Evolutionary conservation across 1,140 invertebrate species (phyloP), one percentile per base, ranked within the genome.

Genomic region (Drosophila tristis): DNA sequence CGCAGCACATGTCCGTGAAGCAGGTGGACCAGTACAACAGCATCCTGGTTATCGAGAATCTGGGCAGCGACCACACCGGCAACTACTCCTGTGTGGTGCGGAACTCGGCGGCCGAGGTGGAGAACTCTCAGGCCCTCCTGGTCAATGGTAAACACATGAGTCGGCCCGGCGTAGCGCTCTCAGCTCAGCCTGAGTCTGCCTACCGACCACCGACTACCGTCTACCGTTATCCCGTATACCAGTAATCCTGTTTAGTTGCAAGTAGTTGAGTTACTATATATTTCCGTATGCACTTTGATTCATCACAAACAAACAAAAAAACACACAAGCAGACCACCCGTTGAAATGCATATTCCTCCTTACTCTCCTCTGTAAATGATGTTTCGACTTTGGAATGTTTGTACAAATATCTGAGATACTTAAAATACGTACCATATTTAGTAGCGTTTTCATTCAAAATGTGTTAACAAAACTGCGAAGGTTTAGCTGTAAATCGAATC

Each of bases 11-110:
- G 80, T 93, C 94, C 67, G 93, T 96, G 78, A 95, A 94, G 74
- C 95, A 95, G 93, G 95, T 96, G 92, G 95, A 96, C 92, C 95
- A 95, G 90, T 96, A 94, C 93, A 96, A 95, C 94, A 95, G 95
- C 93, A 95, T 96, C 89, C 94, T 97, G 89, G 95, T 95, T 81
- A 96, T 97, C 82, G 94, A 96, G 89, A 95, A 94, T 91, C 94
- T 97, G 74, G 95, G 95, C 87, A 95, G 95, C 82, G 94, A 95
- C 84, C 95, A 96, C 92, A 96, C 96, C 74, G 96, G 96, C 76
- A 95, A 96, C 93, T 96, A 96, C 92, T 95, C 95, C 43, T 96
- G 95, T 92, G 94, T 95, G 78, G 95, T 95, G 65, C 93, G 94
- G 73, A 96, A 96, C 91, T 93, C 94, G 49, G 96, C 95, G 64